Conservation (phyloP, 2,113 vertebrate genomes). For the Budorcas taxicolor region DNA sequence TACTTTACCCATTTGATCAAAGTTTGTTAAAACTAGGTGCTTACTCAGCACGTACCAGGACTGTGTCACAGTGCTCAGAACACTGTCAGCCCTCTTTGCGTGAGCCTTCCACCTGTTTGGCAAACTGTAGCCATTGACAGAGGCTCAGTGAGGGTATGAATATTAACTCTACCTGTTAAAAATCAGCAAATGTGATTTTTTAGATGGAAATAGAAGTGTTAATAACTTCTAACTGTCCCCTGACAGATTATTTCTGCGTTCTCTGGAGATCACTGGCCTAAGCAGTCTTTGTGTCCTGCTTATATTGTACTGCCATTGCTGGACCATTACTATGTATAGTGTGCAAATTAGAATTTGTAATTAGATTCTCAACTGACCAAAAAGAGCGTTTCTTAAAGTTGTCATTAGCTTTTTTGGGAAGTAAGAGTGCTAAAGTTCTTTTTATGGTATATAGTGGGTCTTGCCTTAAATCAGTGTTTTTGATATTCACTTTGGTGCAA, state of each 20-base stretch:
- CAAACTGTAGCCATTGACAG: background rate
- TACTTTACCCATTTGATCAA: background rate
- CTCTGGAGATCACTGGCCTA: background rate
- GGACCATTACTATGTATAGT: background rate
- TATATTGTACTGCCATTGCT: background rate
- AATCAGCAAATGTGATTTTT: background rate
- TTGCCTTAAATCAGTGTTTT: background rate
- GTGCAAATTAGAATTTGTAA: background rate
- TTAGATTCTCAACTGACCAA: background rate
- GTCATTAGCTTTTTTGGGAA: background rate
- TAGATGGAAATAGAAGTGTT: background rate
- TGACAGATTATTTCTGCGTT: background rate
- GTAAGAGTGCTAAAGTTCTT: background rate
- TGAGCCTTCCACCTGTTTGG: background rate
- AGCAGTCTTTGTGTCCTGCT: background rate
- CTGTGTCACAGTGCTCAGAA: background rate
- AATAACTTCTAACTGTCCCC: background rate
- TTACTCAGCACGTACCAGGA: background rate
- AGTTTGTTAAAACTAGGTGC: background rate
- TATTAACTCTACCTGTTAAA: background rate
- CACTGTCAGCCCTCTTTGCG: background rate
- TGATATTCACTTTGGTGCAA: background rate
- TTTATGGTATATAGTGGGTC: background rate
- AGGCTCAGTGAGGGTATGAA: background rate
- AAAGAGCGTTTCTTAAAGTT: background rate